Conservation (phyloP, 1,140 invertebrate genomes). For the Whitmania pigra region DNA sequence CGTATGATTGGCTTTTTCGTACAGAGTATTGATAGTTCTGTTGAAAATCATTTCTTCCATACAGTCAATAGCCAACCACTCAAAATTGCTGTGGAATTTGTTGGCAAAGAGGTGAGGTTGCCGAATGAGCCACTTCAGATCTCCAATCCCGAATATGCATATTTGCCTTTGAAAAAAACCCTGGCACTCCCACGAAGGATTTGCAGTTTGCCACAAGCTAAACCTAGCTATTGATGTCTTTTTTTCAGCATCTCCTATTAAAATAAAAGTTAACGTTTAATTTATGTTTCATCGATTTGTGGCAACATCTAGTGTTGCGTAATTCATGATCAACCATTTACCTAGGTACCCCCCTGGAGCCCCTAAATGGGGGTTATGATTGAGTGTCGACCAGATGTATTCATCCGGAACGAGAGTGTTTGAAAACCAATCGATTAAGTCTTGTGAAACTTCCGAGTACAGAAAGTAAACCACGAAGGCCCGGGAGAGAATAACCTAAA, state of each 20-base stretch:
- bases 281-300: neutral
- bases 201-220: slow-evolving; percentile 11
- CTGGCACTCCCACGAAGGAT: slow-evolving; percentile 23
- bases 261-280: neutral
- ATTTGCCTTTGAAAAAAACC: slow-evolving; percentile 26
- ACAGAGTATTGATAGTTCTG: neutral
- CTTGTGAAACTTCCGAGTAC: slow-evolving; percentile 21
- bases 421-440: slow-evolving; percentile 21
- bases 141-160: slow-evolving; percentile 32
- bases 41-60: slow-evolving; percentile 28
- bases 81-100: slow-evolving; percentile 34
- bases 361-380: slow-evolving; percentile 26
- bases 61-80: slow-evolving; percentile 33
- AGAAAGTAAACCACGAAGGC: slow-evolving; percentile 22
- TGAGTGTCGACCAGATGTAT: slow-evolving; percentile 26
- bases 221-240: slow-evolving; percentile 20
- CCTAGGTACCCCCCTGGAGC: slow-evolving; percentile 25
- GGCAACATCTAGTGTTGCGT: no score
- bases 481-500: slow-evolving; percentile 20
- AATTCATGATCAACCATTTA: neutral
- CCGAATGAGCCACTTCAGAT: slow-evolving; percentile 28
- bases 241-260: slow-evolving; percentile 20
- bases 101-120: slow-evolving; percentile 35
- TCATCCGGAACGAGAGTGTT: slow-evolving; percentile 21
- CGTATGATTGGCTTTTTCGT: no score